phyloP scores from a whole-genome alignment of 2,113 vertebrate species.

The Myocastor coypus region DNA sequence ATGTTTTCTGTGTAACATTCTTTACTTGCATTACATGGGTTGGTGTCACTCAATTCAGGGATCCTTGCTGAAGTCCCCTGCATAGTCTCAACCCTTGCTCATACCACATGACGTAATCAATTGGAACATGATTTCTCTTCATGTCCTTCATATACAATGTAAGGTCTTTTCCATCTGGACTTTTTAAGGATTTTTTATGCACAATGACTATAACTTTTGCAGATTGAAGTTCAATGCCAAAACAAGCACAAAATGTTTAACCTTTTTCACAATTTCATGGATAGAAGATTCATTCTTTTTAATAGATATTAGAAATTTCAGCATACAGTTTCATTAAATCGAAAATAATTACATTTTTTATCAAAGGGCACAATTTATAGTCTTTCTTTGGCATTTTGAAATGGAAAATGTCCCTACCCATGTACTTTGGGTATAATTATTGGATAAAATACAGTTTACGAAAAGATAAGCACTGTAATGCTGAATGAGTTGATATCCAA shows the following conservation, averaged over 20 bases:
- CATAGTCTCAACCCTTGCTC: neutral
- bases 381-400: neutral
- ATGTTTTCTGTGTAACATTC: neutral
- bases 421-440: neutral
- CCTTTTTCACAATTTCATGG: neutral
- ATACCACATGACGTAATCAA: neutral
- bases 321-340: neutral
- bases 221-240: neutral
- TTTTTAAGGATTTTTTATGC: neutral
- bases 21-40: neutral
- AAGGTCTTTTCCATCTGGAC: neutral
- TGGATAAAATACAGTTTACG: neutral
- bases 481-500: neutral
- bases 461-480: neutral
- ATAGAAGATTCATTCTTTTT: neutral
- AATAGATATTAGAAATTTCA: neutral
- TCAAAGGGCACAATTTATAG: neutral
- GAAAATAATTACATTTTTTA: neutral
- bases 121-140: neutral
- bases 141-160: neutral
- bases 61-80: neutral
- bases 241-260: neutral
- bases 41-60: neutral
- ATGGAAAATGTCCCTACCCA: neutral
- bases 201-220: neutral